Conservation (phyloP, 2,113 vertebrate species). For the Tenebrosternarchus preto region DNA sequence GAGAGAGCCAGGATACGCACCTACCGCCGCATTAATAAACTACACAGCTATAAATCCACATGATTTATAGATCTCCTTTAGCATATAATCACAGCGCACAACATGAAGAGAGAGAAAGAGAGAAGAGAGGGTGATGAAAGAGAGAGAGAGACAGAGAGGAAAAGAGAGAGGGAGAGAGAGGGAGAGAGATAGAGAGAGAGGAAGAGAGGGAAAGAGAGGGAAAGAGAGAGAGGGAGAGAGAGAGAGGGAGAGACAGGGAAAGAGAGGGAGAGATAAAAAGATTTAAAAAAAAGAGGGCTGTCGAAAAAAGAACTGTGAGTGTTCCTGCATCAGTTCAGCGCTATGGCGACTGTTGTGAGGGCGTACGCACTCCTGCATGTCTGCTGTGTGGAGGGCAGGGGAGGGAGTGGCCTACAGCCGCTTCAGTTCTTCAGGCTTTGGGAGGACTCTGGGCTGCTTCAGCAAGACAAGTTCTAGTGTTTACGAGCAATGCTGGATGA, state of each 20-base stretch:
- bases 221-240: neutral
- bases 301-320: too few species aligned
- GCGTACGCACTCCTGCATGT: too few species aligned
- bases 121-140: neutral
- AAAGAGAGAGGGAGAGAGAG: neutral
- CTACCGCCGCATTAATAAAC: conserved; percentile 74
- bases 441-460: too few species aligned
- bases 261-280: neutral
- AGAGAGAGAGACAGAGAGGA: conserved; percentile 23
- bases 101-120: neutral
- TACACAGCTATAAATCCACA: conserved; percentile 68
- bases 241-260: conserved; percentile 20
- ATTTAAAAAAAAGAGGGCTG: neutral
- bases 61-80: conserved; percentile 72
- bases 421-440: too few species aligned
- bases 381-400: too few species aligned
- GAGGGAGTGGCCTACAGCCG: too few species aligned
- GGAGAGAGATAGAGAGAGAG: conserved; percentile 19
- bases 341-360: too few species aligned
- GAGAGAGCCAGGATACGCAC: conserved; percentile 65
- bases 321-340: too few species aligned
- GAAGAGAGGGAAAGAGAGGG: conserved; percentile 15
- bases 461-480: too few species aligned
- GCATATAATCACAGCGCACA: conserved; percentile 69
- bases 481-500: too few species aligned